Evolutionary conservation across 2,888 invertebrate genomes (phyloP).

Genomic region (Carpatolechia fugitivella): DNA sequence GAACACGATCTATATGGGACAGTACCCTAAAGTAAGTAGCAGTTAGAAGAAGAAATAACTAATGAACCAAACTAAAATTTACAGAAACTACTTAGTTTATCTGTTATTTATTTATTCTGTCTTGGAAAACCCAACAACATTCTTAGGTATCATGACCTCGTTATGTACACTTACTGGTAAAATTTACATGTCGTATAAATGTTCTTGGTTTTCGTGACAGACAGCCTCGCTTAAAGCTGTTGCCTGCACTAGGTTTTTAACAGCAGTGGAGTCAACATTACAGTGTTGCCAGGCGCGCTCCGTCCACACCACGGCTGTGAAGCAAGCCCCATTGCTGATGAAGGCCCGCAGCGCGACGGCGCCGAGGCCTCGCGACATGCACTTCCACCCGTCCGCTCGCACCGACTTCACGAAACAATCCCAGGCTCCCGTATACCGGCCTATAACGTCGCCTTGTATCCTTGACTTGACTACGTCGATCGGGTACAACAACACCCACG

Average conservation of each 20-base stretch:
- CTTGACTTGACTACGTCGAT: constrained; percentile 94
- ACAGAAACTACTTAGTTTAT: no score
- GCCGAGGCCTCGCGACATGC: constrained; percentile 86
- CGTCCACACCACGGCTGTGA: constrained; percentile 91
- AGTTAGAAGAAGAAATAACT: no score
- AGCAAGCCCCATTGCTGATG: constrained; percentile 95
- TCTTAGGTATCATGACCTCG: neutral
- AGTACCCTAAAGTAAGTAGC: no score
- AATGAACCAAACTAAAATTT: no score
- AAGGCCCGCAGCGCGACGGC: constrained; percentile 93
- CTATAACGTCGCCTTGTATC: constrained; percentile 85
- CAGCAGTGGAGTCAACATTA: constrained; percentile 41
- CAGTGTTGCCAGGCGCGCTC: constrained; percentile 76
- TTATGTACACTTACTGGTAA: neutral
- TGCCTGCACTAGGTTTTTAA: constrained; percentile 42
- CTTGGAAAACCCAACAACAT: no score
- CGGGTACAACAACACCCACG: constrained; percentile 93
- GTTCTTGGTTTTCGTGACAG: constrained; percentile 52
- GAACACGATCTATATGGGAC: no score
- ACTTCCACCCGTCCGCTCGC: constrained; percentile 82
- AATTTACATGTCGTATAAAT: constrained; percentile 47
- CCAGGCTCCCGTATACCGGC: constrained; percentile 82
- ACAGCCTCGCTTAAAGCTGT: constrained; percentile 51
- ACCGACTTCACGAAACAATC: constrained; percentile 88
- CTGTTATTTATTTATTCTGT: no score